These are phyloP conservation scores for Diarsia rubi DNA, from an alignment of 2,888 invertebrate genomes.

Conservation along the genomic window DNA sequence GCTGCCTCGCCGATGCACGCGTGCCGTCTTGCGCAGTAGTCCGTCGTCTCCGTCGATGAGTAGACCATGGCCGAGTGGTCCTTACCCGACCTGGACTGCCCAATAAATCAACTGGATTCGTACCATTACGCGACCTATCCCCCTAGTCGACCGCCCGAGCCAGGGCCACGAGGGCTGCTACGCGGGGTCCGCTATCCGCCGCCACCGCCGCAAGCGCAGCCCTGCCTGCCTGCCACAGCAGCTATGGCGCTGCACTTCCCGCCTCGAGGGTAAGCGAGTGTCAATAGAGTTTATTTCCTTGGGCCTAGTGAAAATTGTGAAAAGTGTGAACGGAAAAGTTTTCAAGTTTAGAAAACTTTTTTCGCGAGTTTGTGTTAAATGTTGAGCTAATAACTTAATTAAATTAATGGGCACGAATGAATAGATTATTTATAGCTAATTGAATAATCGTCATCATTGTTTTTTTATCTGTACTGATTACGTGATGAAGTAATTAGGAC, in stretches of 20 bases:
- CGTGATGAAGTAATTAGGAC: constrained; percentile 25
- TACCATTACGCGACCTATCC: constrained; percentile 70
- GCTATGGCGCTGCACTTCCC: constrained; percentile 53
- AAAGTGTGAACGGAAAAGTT: constrained; percentile 23
- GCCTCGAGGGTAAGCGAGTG: constrained; percentile 67
- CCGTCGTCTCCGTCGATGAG: constrained; percentile 52
- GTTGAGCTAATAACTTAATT: constrained; percentile 13
- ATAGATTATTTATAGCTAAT: constrained; percentile 42
- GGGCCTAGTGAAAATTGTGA: constrained; percentile 17
- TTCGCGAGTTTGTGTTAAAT: neutral
- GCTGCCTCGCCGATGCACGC: constrained; percentile 82
- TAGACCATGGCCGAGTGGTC: constrained; percentile 80
- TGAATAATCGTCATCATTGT: constrained; percentile 49
- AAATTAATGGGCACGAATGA: constrained; percentile 29
- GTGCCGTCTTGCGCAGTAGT: constrained; percentile 75
- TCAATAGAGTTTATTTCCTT: neutral
- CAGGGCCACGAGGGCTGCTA: constrained; percentile 50
- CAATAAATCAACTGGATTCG: constrained; percentile 68
- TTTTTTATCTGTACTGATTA: constrained; percentile 44
- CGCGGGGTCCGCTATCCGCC: constrained; percentile 50
- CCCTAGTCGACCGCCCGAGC: constrained; percentile 65
- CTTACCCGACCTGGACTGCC: constrained; percentile 72
- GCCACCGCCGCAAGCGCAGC: constrained; percentile 59
- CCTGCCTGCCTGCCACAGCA: constrained; percentile 41
- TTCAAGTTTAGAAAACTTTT: constrained; percentile 16